Evolutionary conservation across 2,888 invertebrate genomes (phyloP), one percentile per base, ranked within the genome.

Genomic region (Prenolepis imparis): DNA sequence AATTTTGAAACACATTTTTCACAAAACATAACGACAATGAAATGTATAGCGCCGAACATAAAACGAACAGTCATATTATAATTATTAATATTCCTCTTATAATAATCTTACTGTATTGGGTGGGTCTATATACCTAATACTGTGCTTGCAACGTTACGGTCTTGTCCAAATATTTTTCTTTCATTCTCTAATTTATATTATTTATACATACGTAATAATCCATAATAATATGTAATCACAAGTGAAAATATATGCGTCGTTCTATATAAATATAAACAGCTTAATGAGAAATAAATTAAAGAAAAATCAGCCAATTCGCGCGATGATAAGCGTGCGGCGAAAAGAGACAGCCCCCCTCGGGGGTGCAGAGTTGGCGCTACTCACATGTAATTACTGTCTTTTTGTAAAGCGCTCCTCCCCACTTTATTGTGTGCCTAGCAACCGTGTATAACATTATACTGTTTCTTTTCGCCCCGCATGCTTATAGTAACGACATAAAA

Each of bases 21-120:
- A n/a, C n/a, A n/a, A n/a, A n/a, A n/a, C n/a, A 93, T 94, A 93
- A 94, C 94, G 94, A 94, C 94, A 94, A 93, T 94, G 94, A 94
- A 94, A 94, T 94, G 93, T 93, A 94, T 94, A 94, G 93, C 94
- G 94, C 93, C 93, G 94, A 94, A 93, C 93, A 93, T 93, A 93
- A 93, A 94, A 93, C 92, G 93, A 94, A 93, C 93, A 93, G 92
- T 93, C 92, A 90, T 93, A 92, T 92, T 93, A 93, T 93, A 91
- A 93, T 93, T 90, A 92, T 92, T 92, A 92, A 91, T 93, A 91
- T 92, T 91, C 89, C 88, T 88, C 84, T 90, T 88, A 89, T 84
- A 84, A 90, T 92, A 88, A 89, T 87, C 91, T 92, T 92, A 92
- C 89, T 86, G 87, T 91, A 92, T 89, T 90, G 92, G 91, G 91